phyloP scores from a whole-genome alignment of 1,140 invertebrate species.

The Ooceraea biroi region DNA sequence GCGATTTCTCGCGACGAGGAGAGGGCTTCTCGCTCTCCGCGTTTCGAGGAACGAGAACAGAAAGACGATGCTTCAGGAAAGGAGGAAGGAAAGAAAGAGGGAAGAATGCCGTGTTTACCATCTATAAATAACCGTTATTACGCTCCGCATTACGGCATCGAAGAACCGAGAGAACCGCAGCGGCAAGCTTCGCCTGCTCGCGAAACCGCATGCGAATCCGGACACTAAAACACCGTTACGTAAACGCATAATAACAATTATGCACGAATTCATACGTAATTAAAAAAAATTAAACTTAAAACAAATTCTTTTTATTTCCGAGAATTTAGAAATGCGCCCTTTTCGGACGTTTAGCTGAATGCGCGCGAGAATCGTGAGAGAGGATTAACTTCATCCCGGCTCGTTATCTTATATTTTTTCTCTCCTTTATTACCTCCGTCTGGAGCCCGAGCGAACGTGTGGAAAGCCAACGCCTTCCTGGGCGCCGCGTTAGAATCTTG shows the following conservation, averaged over 20 bases:
- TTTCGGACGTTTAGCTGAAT: neutral
- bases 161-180: slow-evolving; percentile 51
- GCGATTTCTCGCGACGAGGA: slow-evolving; percentile 56
- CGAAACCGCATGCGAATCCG: neutral
- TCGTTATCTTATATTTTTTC: neutral
- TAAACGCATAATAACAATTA: too few species aligned
- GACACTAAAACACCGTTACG: too few species aligned
- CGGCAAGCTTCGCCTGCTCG: slow-evolving; percentile 16
- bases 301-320: too few species aligned
- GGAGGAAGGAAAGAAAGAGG: slow-evolving; percentile 22
- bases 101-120: slow-evolving; percentile 57
- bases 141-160: slow-evolving; percentile 59
- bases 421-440: neutral
- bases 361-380: neutral
- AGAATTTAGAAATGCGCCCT: neutral
- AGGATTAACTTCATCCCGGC: neutral
- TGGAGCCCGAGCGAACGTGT: neutral
- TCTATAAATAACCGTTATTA: slow-evolving; percentile 73
- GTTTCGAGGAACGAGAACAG: slow-evolving; percentile 45
- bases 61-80: slow-evolving; percentile 23
- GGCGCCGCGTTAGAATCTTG: slow-evolving; percentile 1
- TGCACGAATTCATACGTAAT: too few species aligned
- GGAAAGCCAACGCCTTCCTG: neutral
- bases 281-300: too few species aligned
- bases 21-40: neutral